Conservation (phyloP, 2,888 invertebrate species). For the Leptopilina myrica region DNA sequence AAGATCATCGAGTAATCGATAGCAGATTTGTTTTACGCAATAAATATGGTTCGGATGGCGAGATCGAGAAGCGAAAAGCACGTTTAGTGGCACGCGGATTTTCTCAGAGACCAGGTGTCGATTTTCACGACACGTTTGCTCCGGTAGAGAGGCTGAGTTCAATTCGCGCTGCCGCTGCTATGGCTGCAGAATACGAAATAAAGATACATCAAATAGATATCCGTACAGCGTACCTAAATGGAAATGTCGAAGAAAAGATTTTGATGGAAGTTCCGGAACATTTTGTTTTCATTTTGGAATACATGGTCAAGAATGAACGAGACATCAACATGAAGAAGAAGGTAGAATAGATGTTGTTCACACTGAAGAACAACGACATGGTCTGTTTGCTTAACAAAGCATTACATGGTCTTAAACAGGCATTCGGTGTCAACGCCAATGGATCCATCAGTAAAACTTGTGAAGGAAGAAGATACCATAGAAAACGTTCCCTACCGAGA, state of each 20-base stretch:
- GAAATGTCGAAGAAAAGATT: neutral
- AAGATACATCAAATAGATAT: neutral
- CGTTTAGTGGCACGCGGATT: conserved; percentile 44
- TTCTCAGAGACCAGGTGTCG: conserved; percentile 36
- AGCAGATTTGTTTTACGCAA: conserved; percentile 27
- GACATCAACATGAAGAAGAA: too few relatives aligned
- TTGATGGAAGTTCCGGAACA: neutral
- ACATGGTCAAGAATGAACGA: too few relatives aligned
- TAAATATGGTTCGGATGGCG: conserved; percentile 20
- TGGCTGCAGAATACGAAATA: neutral
- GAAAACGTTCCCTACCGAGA: conserved; percentile 46
- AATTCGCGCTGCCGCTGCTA: neutral
- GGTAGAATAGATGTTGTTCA: conserved; percentile 15
- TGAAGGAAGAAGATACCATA: neutral
- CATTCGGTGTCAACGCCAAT: conserved; percentile 51
- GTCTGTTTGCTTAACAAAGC: conserved; percentile 46
- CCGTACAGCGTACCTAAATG: neutral
- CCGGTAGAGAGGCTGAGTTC: conserved; percentile 14
- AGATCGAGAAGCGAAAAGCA: conserved; percentile 38
- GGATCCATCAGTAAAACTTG: conserved; percentile 45
- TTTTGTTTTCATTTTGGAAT: neutral
- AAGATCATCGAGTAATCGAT: conserved; percentile 37
- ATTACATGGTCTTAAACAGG: conserved; percentile 46
- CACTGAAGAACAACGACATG: conserved; percentile 1
- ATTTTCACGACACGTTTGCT: conserved; percentile 43